Evolutionary conservation across 2,888 invertebrate species (phyloP).

Genomic region (Epinotia ramella): DNA sequence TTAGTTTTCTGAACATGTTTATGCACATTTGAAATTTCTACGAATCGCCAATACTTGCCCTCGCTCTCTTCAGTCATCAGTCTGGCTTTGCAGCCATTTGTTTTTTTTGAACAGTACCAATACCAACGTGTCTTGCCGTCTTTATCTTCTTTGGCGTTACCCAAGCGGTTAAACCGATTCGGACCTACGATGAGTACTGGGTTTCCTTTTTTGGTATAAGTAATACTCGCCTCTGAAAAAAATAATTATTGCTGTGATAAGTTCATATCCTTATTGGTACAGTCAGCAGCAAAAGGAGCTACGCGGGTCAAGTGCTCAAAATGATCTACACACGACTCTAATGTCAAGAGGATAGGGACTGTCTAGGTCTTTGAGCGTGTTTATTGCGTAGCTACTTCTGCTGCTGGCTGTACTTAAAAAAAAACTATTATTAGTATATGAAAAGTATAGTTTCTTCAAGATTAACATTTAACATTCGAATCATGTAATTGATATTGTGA

Average conservation of each 20-base stretch:
- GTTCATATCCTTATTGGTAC: background rate
- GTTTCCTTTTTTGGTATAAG: background rate
- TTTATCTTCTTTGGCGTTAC: background rate
- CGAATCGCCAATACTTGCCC: slow-evolving; percentile 12
- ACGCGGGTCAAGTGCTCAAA: too few relatives aligned
- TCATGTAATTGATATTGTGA: too few relatives aligned
- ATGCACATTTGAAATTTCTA: slow-evolving; percentile 12
- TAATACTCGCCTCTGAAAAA: slow-evolving; percentile 1
- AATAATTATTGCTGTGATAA: background rate
- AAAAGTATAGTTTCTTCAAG: too few relatives aligned
- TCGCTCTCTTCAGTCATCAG: slow-evolving; percentile 8
- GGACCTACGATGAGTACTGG: slow-evolving; percentile 6
- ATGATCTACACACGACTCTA: too few relatives aligned
- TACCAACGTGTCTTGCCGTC: slow-evolving; percentile 4
- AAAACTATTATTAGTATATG: too few relatives aligned
- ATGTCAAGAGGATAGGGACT: too few relatives aligned
- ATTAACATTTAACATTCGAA: too few relatives aligned
- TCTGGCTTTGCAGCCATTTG: background rate
- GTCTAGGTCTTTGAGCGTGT: too few relatives aligned
- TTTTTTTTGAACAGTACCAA: slow-evolving; percentile 11
- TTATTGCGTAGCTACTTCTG: too few relatives aligned
- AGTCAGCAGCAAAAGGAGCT: background rate
- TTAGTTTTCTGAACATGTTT: background rate
- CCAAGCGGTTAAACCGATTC: background rate
- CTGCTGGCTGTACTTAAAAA: too few relatives aligned